Base-by-base conservation (phyloP, 2,113 vertebrate genomes). In the Empidonax alnorum region DNA sequence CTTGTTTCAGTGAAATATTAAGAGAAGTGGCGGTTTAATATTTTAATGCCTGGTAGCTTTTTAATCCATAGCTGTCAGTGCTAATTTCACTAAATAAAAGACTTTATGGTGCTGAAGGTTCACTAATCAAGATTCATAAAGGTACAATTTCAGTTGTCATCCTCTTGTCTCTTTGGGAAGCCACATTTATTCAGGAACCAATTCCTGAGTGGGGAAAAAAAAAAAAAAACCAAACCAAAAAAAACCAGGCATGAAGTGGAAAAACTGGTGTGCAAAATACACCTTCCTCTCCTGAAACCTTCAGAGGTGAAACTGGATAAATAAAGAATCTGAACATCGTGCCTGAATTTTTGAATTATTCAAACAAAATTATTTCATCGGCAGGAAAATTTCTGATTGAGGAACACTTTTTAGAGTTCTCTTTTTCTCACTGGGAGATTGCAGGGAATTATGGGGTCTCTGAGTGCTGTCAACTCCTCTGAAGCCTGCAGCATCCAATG, bases 51-150 rank as follows among this genome's bases (percentile, higher is more conserved):
- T 93, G 71, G 74, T 91, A 75, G 77, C 49, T 87, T 94, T 94
- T 73, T 94, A 96, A 95, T 96, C 87, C 84, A 39, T 75, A 81
- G 63, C 74, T 95, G 95, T 89, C 87, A 80, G 77, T 74, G 86
- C 92, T 94, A 75, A 95, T 97, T 96, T 92, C 63, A 53, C 85
- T 89, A 65, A 79, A 65, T 75, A 92, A 85, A 80, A 86, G 92
- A 67, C 82, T 83, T 90, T 37, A 73, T 66, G 85, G 73, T 85
- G 58, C 33, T 71, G 89, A 97, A 91, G 74, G 58, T 92, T 96
- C 93, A 77, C 89, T 96, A 89, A 96, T 97, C 90, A 97, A 74
- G 91, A 95, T 96, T 83, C 84, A 88, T 86, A 80, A 94, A 95
- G 88, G 59, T 80, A 89, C 77, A 95, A 84, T 96, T 94, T 90